Percentiles rank a stretch among this genome's conserved stretches.
Evolutionary conservation across 1,140 invertebrate genomes (phyloP).

Genomic region (Limonius californicus): DNA sequence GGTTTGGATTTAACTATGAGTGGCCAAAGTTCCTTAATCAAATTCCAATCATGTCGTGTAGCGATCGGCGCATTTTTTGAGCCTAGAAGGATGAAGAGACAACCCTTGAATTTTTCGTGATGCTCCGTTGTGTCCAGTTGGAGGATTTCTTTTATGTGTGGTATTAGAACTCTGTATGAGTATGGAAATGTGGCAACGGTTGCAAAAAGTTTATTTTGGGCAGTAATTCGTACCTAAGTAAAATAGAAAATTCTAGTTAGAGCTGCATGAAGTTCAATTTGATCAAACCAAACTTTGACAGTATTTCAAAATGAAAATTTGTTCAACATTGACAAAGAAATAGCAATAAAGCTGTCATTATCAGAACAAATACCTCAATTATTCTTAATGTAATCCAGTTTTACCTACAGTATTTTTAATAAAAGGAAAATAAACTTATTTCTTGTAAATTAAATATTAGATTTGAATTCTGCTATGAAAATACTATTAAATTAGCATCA

Average conservation of each 20-base stretch:
- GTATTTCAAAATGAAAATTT: no score
- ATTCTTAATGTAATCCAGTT: no score
- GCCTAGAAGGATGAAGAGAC: slow-evolving; percentile 71
- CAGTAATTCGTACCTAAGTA: slow-evolving; percentile 55
- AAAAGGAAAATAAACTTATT: no score
- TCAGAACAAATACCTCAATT: no score
- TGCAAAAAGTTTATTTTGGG: slow-evolving; percentile 59
- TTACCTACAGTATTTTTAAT: no score
- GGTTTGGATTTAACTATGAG: slow-evolving; percentile 66
- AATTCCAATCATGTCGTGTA: slow-evolving; percentile 71
- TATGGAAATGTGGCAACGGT: slow-evolving; percentile 54
- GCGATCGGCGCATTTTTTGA: slow-evolving; percentile 60
- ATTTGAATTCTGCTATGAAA: no score
- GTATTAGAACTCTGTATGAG: slow-evolving; percentile 57
- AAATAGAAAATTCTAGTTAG: no score
- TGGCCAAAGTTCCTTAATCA: slow-evolving; percentile 70
- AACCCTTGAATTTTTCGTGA: slow-evolving; percentile 77
- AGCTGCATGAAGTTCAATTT: slow-evolving; percentile 22
- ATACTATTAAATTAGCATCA: no score
- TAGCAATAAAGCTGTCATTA: no score
- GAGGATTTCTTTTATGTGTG: slow-evolving; percentile 59
- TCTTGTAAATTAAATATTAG: no score
- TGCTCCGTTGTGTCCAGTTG: slow-evolving; percentile 54
- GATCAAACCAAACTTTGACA: neutral
- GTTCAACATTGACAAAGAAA: no score